Conservation (phyloP, 2,113 vertebrate genomes). For the Hippocampus guttulatus region DNA sequence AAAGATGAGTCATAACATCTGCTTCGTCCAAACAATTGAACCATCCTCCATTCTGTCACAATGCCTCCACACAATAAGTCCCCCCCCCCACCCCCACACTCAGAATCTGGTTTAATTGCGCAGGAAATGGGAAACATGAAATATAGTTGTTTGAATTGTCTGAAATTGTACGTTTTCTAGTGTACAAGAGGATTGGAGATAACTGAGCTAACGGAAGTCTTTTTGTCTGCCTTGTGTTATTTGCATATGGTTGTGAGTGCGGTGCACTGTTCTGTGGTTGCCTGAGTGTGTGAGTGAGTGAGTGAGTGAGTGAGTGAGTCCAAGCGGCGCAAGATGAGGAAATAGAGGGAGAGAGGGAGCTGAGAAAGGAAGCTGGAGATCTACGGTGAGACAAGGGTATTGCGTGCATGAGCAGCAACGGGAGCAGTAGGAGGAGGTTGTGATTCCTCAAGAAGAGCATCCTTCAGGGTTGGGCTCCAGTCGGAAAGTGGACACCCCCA, state of each 20-base stretch:
- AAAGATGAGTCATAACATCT: constrained; percentile 11
- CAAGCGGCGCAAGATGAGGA: constrained; percentile 41
- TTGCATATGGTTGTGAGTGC: constrained; percentile 34
- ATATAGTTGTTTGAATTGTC: neutral
- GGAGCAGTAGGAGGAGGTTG: constrained; percentile 41
- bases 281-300: constrained; percentile 37
- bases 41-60: constrained; percentile 4
- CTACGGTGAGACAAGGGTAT: constrained; percentile 12
- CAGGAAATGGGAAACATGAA: neutral
- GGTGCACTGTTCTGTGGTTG: constrained; percentile 13
- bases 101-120: constrained; percentile 8
- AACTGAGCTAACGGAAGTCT: constrained; percentile 8
- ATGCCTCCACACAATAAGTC: neutral
- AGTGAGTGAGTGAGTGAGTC: constrained; percentile 42
- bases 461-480: constrained; percentile 26
- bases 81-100: neutral
- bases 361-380: constrained; percentile 31
- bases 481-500: constrained; percentile 26
- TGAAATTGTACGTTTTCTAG: neutral
- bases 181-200: neutral
- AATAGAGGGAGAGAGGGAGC: constrained; percentile 40
- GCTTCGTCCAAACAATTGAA: constrained; percentile 11
- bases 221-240: constrained; percentile 15
- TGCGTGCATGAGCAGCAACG: constrained; percentile 29
- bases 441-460: constrained; percentile 35